Base-by-base conservation (phyloP, 2,888 invertebrate genomes). In the Tanytarsus gracilentus region DNA sequence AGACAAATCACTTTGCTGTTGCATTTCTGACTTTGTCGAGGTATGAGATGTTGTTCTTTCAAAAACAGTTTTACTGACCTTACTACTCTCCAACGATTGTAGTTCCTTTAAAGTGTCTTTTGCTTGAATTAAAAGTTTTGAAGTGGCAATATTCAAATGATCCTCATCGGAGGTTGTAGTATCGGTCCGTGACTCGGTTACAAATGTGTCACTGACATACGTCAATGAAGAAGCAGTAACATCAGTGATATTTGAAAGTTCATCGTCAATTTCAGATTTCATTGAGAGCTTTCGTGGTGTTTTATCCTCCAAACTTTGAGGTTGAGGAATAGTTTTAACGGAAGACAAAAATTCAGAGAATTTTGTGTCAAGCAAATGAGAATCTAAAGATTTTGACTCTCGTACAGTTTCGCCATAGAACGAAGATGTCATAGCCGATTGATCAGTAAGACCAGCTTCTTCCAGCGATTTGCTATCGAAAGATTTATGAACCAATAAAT, bases 211-310 rank as follows among this genome's bases (percentile, higher is more conserved):
- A 26, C 52, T 62, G 1, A 62, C 62, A 59, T 62, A 53, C 14
- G 62, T 62, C 9, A 62, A 51, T 1, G 62, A 62, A 3, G 62
- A 62, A 11, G 36, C 11, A 1, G 62, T 62, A 18, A 50, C 21
- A 40, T 62, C 62, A 8, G 62, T 62, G 23, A 44, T 21, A 4
- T 16, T 16, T 14, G 62, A 59, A 14, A 51, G 39, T 21, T 60
- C 60, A 23, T 59, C 60, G n/a, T 62, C 60, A 16, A 23, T 8
- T 9, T 39, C 39, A 1, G 50, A 60, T 18, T 60, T 50, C 3
- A 51, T 40, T 14, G 60, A 60, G 7, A 49, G 16, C 27, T 51
- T 51, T 21, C 50, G 36, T 21, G 26, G 14, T n/a, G n/a, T 14
- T 48, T 48, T 58, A 23, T 58, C 58, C 26, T 48, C 58, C 23